These are phyloP conservation scores for Apis florea DNA, from an alignment of 1,140 invertebrate genomes.

Conservation along the genomic window DNA sequence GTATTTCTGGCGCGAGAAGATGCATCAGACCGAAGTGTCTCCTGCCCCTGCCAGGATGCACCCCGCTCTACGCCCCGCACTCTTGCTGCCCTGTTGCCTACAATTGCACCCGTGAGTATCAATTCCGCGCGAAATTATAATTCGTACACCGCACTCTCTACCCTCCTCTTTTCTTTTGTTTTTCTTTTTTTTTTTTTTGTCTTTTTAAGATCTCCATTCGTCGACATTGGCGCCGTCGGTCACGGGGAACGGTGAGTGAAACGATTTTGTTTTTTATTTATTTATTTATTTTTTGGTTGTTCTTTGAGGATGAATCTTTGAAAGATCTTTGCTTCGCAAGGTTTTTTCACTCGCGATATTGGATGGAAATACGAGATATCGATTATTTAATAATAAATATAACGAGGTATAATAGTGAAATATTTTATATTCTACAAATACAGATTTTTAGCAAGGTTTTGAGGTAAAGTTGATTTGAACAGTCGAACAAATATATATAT, in stretches of 20 bases:
- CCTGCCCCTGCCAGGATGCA: conserved; percentile 88
- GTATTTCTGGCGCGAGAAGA: conserved; percentile 87
- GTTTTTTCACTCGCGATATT: no score
- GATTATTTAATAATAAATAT: no score
- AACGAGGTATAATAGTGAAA: no score
- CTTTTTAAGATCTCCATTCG: conserved; percentile 66
- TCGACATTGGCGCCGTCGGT: conserved; percentile 70
- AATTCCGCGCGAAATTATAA: conserved; percentile 18
- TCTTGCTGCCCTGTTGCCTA: conserved; percentile 93
- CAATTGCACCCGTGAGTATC: conserved; percentile 84
- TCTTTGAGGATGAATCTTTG: no score
- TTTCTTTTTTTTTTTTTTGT: conserved; percentile 44
- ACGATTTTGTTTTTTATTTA: neutral
- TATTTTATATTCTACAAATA: no score
- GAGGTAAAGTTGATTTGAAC: no score
- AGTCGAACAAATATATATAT: no score
- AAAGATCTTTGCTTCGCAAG: no score
- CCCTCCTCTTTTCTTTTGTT: neutral
- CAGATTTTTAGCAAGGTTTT: no score
- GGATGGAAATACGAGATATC: no score
- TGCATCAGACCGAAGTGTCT: conserved; percentile 92
- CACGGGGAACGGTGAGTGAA: conserved; percentile 70
- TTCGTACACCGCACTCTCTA: neutral
- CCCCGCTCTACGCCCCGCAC: conserved; percentile 84
- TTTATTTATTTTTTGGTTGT: no score